phyloP scores from a whole-genome alignment of 1,140 invertebrate genomes.

The Drosophila lacteicornis region DNA sequence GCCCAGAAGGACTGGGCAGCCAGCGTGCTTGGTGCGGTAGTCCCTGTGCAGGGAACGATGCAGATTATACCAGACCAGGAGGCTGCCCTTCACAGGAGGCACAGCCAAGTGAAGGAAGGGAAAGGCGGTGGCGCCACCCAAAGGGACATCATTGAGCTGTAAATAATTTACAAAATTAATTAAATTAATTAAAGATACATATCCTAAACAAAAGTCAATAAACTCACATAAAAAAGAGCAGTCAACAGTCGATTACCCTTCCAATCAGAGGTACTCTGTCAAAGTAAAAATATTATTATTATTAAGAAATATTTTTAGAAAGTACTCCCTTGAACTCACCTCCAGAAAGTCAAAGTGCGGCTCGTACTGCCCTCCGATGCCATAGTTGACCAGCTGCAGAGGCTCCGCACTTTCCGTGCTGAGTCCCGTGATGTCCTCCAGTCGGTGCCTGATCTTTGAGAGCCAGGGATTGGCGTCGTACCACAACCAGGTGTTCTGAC shows the following conservation, averaged over 20 bases:
- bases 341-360: conserved; percentile 91
- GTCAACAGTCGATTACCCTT: conserved; percentile 85
- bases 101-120: conserved; percentile 93
- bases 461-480: conserved; percentile 90
- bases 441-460: conserved; percentile 81
- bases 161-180: not conserved
- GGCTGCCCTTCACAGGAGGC: conserved; percentile 94
- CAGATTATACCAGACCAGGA: conserved; percentile 98
- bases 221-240: conserved; percentile 85
- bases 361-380: conserved; percentile 90
- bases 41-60: conserved; percentile 96
- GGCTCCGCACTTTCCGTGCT: conserved; percentile 91
- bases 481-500: conserved; percentile 98
- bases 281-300: not conserved
- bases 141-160: conserved; percentile 96
- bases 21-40: conserved; percentile 96
- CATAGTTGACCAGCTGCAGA: conserved; percentile 89
- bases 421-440: conserved; percentile 93
- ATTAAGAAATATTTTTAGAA: no score
- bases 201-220: not conserved
- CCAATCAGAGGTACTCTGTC: conserved; percentile 13
- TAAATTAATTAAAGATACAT: not conserved
- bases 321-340: conserved; percentile 78
- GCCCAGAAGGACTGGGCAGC: conserved; percentile 97
- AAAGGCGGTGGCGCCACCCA: conserved; percentile 98